Conservation (phyloP, 1,140 invertebrate genomes). For the Hycleus cichorii region DNA sequence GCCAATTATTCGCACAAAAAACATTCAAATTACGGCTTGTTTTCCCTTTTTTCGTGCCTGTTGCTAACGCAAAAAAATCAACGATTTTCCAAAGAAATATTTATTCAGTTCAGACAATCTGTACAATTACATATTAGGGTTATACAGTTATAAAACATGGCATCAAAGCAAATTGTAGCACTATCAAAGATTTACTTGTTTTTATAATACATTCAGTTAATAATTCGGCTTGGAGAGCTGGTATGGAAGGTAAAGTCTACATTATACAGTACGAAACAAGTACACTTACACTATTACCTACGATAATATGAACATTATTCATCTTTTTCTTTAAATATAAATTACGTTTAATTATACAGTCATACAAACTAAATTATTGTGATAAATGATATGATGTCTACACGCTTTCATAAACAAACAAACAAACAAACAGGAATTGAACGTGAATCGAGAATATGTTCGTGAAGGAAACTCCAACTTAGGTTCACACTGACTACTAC, state of each 20-base stretch:
- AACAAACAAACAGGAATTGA: neutral
- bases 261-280: conserved; percentile 31
- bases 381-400: conserved; percentile 17
- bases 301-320: conserved; percentile 30
- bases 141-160: conserved; percentile 43
- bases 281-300: conserved; percentile 32
- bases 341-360: conserved; percentile 22
- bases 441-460: neutral
- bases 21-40: too few relatives aligned
- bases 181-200: conserved; percentile 31
- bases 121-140: conserved; percentile 41
- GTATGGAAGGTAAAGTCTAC: conserved; percentile 26
- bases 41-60: too few relatives aligned
- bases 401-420: conserved; percentile 1
- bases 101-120: conserved; percentile 44
- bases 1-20: too few relatives aligned
- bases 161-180: conserved; percentile 40
- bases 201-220: conserved; percentile 33
- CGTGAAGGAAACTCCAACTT: neutral
- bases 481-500: conserved; percentile 22
- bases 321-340: conserved; percentile 16
- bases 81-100: conserved; percentile 39
- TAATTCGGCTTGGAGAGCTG: conserved; percentile 37
- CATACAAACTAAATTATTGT: conserved; percentile 17
- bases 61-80: too few relatives aligned